Evolutionary conservation across 2,113 vertebrate genomes (phyloP).

Genomic region (Mellivora capensis): DNA sequence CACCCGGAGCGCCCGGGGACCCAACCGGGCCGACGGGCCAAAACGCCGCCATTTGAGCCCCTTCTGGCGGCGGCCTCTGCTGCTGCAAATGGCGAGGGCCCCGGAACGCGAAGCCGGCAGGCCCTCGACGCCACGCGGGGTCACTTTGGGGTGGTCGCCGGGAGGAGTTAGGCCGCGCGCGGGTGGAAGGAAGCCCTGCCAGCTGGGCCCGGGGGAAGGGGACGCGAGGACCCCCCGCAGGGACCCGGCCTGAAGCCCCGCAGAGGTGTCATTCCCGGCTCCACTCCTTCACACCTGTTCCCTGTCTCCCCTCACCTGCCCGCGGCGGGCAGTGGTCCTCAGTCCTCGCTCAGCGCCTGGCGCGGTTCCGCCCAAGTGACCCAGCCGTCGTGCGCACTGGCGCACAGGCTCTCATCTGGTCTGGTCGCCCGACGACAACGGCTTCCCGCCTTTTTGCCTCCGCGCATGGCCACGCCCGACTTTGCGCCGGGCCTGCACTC

Average conservation of each 20-base stretch:
- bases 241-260: background rate
- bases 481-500: accelerated
- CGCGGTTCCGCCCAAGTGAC: accelerated
- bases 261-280: accelerated
- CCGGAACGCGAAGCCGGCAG: background rate
- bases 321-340: background rate
- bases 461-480: background rate
- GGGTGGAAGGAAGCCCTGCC: background rate
- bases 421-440: background rate
- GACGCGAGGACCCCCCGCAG: background rate
- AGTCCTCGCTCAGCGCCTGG: accelerated
- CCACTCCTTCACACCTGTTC: background rate
- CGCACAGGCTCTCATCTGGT: background rate
- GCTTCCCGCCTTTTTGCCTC: constrained; percentile 44
- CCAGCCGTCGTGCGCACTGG: accelerated
- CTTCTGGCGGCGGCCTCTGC: background rate
- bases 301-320: background rate
- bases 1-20: background rate
- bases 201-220: background rate
- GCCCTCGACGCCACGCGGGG: background rate
- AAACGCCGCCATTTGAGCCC: background rate
- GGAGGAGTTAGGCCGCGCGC: background rate
- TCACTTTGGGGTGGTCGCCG: background rate
- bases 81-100: background rate
- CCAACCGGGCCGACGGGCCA: background rate